Base-by-base conservation (phyloP, 1,140 invertebrate genomes). In the Aphelenchoides fujianensis region DNA sequence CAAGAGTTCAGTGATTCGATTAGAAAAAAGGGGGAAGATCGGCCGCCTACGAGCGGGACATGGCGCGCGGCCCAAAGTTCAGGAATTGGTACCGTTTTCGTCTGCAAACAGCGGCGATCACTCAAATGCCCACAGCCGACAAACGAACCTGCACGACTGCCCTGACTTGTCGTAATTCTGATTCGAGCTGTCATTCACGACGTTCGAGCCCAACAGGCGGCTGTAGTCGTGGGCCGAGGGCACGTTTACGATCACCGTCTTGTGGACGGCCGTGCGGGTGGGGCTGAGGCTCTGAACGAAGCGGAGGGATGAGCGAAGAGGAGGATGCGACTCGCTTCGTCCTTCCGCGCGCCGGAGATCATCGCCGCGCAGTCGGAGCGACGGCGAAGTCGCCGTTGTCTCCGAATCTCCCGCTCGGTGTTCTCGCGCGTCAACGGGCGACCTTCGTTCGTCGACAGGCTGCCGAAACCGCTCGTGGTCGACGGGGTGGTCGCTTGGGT, bases 311-410 rank as follows among this genome's bases (percentile, higher is more conserved):
- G 12, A 67, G 19, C 2, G 12, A 2, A 57, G 31, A 55, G n/a
- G 5, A n/a, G n/a, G n/a, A n/a, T n/a, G 23, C 16, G 53, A 55
- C 48, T 16, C 32, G 34, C 52, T 2, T 9, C 30, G 31, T 68
- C 37, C 1, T 19, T 68, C n/a, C 66, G 5, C 34, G n/a, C 19
- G 32, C n/a, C 48, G 12, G 66, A 54, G 3, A 68, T 23, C 66
- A 68, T 68, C 19, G 16, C 9, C 59, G 54, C 52, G 19, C 66
- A 67, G 57, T 73, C 69, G 31, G 70, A 73, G 3, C 77, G 52
- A n/a, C 77, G 54, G 31, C 77, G 67, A 16, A 79, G 70, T 3
- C 77, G 61, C 27, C 77, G 57, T 61, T 79, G 74, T 32, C 77
- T 48, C 69, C 77, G 61, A n/a, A 68, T 32, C 62, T 79, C 77